Evolutionary conservation across 2,797 vertebrate genomes (phyloP).

Genomic region (Myripristis jacobus): DNA sequence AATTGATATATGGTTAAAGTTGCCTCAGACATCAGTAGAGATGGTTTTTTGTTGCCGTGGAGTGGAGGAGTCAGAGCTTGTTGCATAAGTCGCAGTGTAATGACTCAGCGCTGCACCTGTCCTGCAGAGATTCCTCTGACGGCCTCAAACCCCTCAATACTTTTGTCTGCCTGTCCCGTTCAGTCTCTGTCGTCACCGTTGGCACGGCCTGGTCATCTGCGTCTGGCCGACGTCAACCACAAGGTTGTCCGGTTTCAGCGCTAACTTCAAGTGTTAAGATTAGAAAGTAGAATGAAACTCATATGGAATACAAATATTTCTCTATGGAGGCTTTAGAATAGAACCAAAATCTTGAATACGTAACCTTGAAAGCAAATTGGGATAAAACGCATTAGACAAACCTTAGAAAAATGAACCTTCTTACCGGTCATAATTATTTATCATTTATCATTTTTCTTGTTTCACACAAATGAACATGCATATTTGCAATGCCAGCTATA

Average conservation of each 20-base stretch:
- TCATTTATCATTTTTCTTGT: neutral
- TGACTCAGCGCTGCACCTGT: conserved; percentile 87
- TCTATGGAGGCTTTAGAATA: neutral
- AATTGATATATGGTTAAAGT: conserved; percentile 42
- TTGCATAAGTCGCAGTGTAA: conserved; percentile 82
- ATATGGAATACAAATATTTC: too few relatives aligned
- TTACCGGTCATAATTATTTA: neutral
- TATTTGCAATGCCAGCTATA: neutral
- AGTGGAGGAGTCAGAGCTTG: conserved; percentile 70
- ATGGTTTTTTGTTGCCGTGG: conserved; percentile 36
- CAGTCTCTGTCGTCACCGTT: conserved; percentile 33
- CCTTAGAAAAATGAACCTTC: neutral
- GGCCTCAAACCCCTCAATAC: conserved; percentile 46
- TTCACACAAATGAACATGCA: too few relatives aligned
- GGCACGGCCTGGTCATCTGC: neutral
- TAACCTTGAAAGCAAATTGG: neutral
- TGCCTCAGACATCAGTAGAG: conserved; percentile 28
- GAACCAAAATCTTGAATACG: conserved; percentile 11
- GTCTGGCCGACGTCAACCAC: conserved; percentile 1
- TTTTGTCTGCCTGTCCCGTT: conserved; percentile 36
- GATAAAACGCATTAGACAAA: neutral
- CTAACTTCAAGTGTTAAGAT: too few relatives aligned
- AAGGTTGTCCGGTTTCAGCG: conserved; percentile 28
- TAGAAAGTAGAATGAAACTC: conserved; percentile 4
- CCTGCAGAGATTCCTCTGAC: conserved; percentile 74